Conservation (phyloP, 2,797 vertebrate genomes). For the Triplophysa yarkandensis region DNA sequence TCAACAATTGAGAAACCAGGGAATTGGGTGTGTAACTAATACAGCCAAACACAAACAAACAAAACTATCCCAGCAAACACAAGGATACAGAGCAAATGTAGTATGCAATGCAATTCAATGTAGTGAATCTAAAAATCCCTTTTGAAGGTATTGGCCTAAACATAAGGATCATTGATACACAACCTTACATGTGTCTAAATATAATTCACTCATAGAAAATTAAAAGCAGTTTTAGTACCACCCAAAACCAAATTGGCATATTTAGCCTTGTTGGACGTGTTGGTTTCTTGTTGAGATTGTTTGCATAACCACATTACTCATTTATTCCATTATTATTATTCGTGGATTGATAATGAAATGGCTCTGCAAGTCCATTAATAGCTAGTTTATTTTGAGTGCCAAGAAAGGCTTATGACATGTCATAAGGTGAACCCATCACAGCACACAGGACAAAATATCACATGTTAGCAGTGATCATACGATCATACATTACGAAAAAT, state of each 20-base stretch:
- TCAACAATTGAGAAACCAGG: slow-evolving; percentile 24
- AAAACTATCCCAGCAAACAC: not conserved
- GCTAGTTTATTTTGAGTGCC: slow-evolving; percentile 2
- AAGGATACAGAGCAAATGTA: not conserved
- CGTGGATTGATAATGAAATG: not conserved
- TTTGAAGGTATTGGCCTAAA: slow-evolving; percentile 49
- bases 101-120: not conserved
- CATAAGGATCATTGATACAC: slow-evolving; percentile 43
- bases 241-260: slow-evolving; percentile 3
- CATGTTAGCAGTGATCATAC: not conserved
- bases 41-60: not conserved
- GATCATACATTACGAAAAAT: slow-evolving; percentile 28
- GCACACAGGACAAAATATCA: slow-evolving; percentile 7
- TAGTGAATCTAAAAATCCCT: slow-evolving; percentile 15
- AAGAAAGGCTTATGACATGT: not conserved
- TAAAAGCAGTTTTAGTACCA: not conserved
- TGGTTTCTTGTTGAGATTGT: not conserved
- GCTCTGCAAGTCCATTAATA: slow-evolving; percentile 14
- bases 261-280: not conserved
- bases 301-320: slow-evolving; percentile 10
- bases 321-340: slow-evolving; percentile 21
- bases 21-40: slow-evolving; percentile 32
- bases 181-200: too few species aligned
- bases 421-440: slow-evolving; percentile 9
- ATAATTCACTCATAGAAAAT: slow-evolving; percentile 6